Base-by-base conservation (phyloP, 2,888 invertebrate genomes). In the Elaeidobius kamerunicus region DNA sequence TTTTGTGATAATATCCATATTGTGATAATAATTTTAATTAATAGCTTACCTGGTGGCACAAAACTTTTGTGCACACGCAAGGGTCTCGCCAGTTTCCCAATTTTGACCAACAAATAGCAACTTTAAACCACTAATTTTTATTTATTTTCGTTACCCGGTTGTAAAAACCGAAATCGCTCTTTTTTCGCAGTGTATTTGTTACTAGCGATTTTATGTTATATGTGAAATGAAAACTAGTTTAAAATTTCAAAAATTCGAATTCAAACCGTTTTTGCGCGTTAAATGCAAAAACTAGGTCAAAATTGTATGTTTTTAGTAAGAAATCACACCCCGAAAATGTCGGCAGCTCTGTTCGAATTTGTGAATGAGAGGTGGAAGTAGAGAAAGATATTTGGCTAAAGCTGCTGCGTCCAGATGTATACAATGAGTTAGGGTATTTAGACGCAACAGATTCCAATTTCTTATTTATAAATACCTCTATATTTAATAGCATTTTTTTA, bases 251-350 rank as follows among this genome's bases (percentile, higher is more conserved):
- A 11, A 4, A 3, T 30, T 11, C 30, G 11, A 30, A 6, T 30
- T 11, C 30, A n/a, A n/a, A n/a, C n/a, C n/a, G n/a, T n/a, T n/a
- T n/a, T n/a, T n/a, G n/a, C n/a, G n/a, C n/a, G n/a, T n/a, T n/a
- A n/a, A n/a, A n/a, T n/a, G n/a, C n/a, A n/a, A n/a, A n/a, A n/a
- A n/a, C n/a, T n/a, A n/a, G n/a, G n/a, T n/a, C n/a, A n/a, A n/a
- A n/a, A n/a, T n/a, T n/a, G n/a, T n/a, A n/a, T n/a, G n/a, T n/a
- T n/a, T n/a, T 1, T 9, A 15, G n/a, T 40, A 9, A 12, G 17
- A 3, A 40, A 27, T 40, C 40, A 43, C 43, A 19, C 43, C 43
- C 42, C 18, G 19, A 43, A 43, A 43, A 43, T 43, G 43, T 43
- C 43, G 19, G 9, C 32, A 14, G 30, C 19, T 43, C 32, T 32